phyloP scores from a whole-genome alignment of 2,797 vertebrate genomes.

The Phrynocephalus vlangalii region DNA sequence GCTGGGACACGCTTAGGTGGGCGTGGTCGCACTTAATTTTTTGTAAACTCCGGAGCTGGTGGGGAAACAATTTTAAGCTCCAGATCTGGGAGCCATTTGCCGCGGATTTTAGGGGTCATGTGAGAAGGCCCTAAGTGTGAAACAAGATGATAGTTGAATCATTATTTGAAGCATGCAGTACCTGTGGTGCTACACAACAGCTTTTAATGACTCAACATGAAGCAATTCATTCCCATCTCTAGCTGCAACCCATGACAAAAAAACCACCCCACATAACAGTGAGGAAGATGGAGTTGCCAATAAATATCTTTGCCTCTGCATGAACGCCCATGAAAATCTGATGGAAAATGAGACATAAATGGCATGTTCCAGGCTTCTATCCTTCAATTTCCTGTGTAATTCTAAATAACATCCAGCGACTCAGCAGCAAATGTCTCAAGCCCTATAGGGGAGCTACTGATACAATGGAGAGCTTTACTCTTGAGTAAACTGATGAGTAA shows the following conservation, averaged over 20 bases:
- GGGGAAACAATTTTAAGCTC: too few relatives aligned
- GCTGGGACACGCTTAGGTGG: too few relatives aligned
- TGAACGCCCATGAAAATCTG: not conserved
- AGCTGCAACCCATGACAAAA: not conserved
- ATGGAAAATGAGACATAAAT: not conserved
- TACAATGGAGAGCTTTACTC: too few relatives aligned
- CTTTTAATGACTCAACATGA: too few relatives aligned
- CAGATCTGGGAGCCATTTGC: too few relatives aligned
- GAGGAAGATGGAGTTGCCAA: not conserved
- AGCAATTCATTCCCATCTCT: too few relatives aligned
- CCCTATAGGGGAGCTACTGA: not conserved
- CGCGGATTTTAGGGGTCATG: too few relatives aligned
- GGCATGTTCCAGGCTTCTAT: not conserved
- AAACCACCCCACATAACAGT: not conserved
- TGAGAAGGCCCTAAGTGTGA: too few relatives aligned
- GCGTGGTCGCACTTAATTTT: too few relatives aligned
- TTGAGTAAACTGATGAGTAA: too few relatives aligned
- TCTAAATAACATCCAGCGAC: not conserved
- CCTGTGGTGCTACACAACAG: too few relatives aligned
- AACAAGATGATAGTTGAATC: not conserved
- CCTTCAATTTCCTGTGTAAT: not conserved
- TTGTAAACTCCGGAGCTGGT: too few relatives aligned
- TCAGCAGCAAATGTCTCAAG: not conserved
- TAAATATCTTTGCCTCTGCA: not conserved
- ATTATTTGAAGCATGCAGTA: not conserved